phyloP scores from a whole-genome alignment of 1,140 invertebrate genomes.

The Zeugodacus cucurbitae region DNA sequence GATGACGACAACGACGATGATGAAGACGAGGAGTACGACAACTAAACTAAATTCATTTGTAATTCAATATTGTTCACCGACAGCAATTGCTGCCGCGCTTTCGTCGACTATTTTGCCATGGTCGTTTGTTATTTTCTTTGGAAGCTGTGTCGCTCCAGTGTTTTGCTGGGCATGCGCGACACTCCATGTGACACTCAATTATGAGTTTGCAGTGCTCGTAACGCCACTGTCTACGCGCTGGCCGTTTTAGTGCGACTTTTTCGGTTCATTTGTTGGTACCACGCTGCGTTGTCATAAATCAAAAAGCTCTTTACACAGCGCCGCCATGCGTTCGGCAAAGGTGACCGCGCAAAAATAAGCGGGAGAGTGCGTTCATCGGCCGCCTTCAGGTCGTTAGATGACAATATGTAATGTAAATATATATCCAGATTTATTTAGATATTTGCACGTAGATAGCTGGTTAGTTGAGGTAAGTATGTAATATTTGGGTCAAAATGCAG shows the following conservation, averaged over 20 bases:
- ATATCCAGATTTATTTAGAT: neutral
- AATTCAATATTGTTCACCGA: constrained; percentile 32
- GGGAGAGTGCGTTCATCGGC: neutral
- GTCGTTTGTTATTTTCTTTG: neutral
- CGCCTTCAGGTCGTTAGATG: constrained; percentile 18
- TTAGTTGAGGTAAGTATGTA: neutral
- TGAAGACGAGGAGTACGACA: neutral
- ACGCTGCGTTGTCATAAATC: constrained; percentile 25
- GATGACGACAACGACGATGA: neutral
- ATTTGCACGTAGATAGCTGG: neutral
- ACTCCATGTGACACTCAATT: constrained; percentile 29
- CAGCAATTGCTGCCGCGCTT: constrained; percentile 11
- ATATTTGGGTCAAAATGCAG: constrained; percentile 33
- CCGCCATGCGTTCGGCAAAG: neutral
- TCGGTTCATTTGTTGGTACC: constrained; percentile 30
- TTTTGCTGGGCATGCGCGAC: constrained; percentile 19
- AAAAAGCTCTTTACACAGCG: constrained; percentile 1
- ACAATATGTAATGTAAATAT: neutral
- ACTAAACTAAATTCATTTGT: constrained; percentile 27
- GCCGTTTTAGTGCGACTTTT: constrained; percentile 7
- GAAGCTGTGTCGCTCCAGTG: neutral
- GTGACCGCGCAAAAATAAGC: neutral
- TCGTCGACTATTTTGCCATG: neutral
- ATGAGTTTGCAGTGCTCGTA: constrained; percentile 21
- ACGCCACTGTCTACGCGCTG: constrained; percentile 23